Percentiles rank a stretch among this genome's conserved stretches.
These are phyloP conservation scores for Sula dactylatra DNA, from an alignment of 2,113 vertebrate species.

Conservation along the genomic window DNA sequence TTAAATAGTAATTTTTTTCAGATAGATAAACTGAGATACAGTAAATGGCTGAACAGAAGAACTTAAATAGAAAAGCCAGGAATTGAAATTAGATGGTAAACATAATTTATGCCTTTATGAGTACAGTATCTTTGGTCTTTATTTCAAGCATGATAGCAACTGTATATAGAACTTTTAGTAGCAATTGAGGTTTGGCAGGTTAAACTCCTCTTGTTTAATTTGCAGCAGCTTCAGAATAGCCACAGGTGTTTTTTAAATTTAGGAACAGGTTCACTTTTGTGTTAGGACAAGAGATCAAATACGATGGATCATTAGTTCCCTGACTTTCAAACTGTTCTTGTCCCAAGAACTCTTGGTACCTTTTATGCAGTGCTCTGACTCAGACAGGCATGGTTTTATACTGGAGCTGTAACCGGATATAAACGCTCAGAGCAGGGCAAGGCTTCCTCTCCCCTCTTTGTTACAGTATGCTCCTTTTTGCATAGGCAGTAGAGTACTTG, in stretches of 20 bases:
- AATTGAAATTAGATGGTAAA: not conserved
- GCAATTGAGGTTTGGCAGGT: not conserved
- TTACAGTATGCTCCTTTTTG: not conserved
- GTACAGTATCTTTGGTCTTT: not conserved
- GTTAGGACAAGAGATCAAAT: not conserved
- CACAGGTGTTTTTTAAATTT: not conserved
- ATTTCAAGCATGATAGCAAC: not conserved
- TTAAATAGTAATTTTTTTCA: not conserved
- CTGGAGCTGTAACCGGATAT: not conserved
- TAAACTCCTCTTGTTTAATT: not conserved
- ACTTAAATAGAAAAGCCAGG: not conserved
- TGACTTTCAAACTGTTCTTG: not conserved
- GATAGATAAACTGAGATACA: not conserved
- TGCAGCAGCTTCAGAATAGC: not conserved
- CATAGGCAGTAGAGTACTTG: not conserved
- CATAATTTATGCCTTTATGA: not conserved
- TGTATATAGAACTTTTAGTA: not conserved
- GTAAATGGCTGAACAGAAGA: not conserved
- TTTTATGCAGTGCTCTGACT: not conserved
- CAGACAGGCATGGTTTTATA: not conserved
- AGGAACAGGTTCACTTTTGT: not conserved
- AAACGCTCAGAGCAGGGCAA: accelerated
- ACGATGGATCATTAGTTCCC: not conserved
- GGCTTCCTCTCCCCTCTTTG: not conserved
- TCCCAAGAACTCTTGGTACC: not conserved